A percentile compares a stretch with the other conserved stretches of the same genome.
Evolutionary conservation across 2,888 invertebrate species (phyloP).

Genomic region (Diploptera punctata): DNA sequence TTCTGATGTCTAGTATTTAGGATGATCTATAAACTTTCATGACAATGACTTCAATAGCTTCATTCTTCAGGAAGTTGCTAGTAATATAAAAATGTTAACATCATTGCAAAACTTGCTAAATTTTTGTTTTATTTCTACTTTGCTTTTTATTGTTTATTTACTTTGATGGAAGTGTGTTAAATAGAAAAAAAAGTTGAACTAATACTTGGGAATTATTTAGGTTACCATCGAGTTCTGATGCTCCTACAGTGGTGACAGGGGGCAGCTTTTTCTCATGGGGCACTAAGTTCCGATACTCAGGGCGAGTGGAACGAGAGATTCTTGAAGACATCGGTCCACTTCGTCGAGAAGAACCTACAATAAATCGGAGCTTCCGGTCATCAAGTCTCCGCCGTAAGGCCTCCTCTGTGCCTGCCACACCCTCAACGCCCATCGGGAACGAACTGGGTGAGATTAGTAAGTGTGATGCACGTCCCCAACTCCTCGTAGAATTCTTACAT

Average conservation of each 20-base stretch:
- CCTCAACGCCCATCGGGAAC: conserved; percentile 80
- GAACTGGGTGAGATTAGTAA: conserved; percentile 63
- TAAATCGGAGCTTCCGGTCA: conserved; percentile 48
- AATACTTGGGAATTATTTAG: too few species aligned
- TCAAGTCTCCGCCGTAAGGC: conserved; percentile 76
- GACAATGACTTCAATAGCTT: too few species aligned
- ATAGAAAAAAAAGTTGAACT: too few species aligned
- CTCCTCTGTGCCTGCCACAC: conserved; percentile 86
- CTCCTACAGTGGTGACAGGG: conserved; percentile 82
- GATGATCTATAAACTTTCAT: too few species aligned
- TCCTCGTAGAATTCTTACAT: too few species aligned
- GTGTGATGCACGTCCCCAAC: neutral
- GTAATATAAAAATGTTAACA: too few species aligned
- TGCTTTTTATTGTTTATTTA: too few species aligned
- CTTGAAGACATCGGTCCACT: conserved; percentile 75
- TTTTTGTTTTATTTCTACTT: too few species aligned
- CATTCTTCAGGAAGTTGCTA: too few species aligned
- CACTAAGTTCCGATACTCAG: conserved; percentile 90
- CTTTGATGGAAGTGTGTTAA: too few species aligned
- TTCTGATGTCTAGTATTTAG: too few species aligned
- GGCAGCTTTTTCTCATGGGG: conserved; percentile 94
- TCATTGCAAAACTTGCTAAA: too few species aligned
- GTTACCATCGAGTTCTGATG: conserved; percentile 85
- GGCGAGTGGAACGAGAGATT: conserved; percentile 91
- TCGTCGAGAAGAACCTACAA: conserved; percentile 61